Base-by-base conservation (phyloP, 2,113 vertebrate species). In the Hydrolagus affinis region DNA sequence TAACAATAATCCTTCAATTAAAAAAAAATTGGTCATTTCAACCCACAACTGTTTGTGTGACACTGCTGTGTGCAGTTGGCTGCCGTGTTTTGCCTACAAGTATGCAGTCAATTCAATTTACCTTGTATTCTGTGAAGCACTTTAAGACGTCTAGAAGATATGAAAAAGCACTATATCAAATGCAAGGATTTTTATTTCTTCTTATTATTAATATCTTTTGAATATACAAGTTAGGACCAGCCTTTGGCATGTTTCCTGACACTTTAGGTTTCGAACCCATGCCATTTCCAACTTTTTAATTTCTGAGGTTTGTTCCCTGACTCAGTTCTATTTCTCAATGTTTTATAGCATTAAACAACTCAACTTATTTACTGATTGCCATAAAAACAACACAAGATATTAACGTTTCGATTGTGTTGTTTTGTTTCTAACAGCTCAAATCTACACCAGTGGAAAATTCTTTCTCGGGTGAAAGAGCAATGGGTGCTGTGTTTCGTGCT, bases 401-500 rank as follows among this genome's bases (percentile, higher is more conserved):
- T 23, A 66, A 32, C 19, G 59, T 62, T 66, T 83, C 28, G 11
- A 17, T 32, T 8, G 8, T 32, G 25, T 64, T 32, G 25, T 64
- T 32, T 83, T 14, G 32, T 83, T 68, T 28, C 60, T 6, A 64
- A 83, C 78, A 83, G 78, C 62, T 83, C 25, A 83, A 83, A 68
- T 21, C 15, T 30, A 32, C 64, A 68, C 78, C 78, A 83, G 15
- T 83, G 9, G 23, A 83, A 83, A 66, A 12, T 83, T 83, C 78
- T 17, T 30, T 66, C 4, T 83, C 78, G 8, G 78, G 78, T 4
- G 66, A 11, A 8, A 64, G 78, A 68, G 62, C 60, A 32, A 83
- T 32, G 78, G 78, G 78, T 28, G 78, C 62, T 17, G 78, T 83
- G 11, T 83, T 83, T 30, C 62, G 78, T 17, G 62, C 78, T 83